Evolutionary conservation across 2,113 vertebrate genomes (phyloP).

Genomic region (Lota lota): DNA sequence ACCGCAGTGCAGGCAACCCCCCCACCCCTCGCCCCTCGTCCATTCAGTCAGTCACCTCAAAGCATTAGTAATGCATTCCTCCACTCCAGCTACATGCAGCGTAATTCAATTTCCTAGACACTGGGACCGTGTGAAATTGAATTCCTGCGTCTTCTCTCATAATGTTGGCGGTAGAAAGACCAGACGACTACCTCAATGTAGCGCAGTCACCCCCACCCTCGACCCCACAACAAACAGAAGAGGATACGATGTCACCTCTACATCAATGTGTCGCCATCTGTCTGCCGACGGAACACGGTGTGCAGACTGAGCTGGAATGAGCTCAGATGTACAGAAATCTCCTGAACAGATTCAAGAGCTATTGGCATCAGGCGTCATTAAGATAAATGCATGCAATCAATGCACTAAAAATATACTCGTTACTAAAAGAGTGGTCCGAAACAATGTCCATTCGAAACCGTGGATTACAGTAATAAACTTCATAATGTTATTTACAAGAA

Average conservation of each 20-base stretch:
- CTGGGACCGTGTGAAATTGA: constrained; percentile 65
- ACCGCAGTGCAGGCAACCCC: too few species aligned
- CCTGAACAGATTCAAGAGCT: too few species aligned
- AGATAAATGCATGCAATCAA: too few species aligned
- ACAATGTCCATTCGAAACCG: too few species aligned
- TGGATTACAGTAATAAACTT: too few species aligned
- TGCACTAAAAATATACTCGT: too few species aligned
- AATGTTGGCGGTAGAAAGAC: constrained; percentile 21
- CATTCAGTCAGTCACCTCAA: constrained; percentile 65
- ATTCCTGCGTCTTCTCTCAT: constrained; percentile 46
- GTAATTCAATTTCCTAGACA: constrained; percentile 69
- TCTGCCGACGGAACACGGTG: too few species aligned
- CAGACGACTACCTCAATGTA: constrained; percentile 1
- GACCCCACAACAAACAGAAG: constrained; percentile 38
- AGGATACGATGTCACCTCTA: constrained; percentile 22
- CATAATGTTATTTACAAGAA: too few species aligned
- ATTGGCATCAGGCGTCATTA: too few species aligned
- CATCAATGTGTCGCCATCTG: background rate
- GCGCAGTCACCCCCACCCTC: background rate
- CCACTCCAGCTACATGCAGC: constrained; percentile 53
- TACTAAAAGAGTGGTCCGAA: too few species aligned
- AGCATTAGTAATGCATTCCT: constrained; percentile 74
- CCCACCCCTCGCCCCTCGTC: background rate
- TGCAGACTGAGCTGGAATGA: too few species aligned
- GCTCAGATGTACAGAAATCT: too few species aligned